phyloP scores from a whole-genome alignment of 2,888 invertebrate species.

The Limulus polyphemus region DNA sequence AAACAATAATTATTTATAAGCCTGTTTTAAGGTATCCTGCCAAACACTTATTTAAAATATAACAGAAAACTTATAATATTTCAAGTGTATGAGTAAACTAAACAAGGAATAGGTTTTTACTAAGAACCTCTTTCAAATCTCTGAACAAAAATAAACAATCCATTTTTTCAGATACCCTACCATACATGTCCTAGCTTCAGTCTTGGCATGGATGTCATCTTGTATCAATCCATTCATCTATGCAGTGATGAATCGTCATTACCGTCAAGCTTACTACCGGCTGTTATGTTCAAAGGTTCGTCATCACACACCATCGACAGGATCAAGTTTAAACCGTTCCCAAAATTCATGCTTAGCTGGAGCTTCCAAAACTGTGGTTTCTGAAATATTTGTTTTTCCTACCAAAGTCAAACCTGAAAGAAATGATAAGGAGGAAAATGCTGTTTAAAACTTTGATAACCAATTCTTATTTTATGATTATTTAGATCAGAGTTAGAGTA shows the following conservation, averaged over 20 bases:
- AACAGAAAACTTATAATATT: neutral
- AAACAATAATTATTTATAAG: too few relatives aligned
- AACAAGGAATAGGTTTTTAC: too few relatives aligned
- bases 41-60: neutral
- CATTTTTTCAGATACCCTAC: constrained; percentile 42
- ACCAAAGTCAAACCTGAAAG: too few relatives aligned
- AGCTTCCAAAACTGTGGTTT: constrained; percentile 19
- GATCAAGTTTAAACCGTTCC: constrained; percentile 10
- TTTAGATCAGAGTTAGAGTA: too few relatives aligned
- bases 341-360: constrained; percentile 3
- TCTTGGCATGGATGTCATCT: constrained; percentile 78
- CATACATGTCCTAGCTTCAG: constrained; percentile 67
- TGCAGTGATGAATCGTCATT: constrained; percentile 75
- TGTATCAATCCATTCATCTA: constrained; percentile 83
- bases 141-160: neutral
- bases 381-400: constrained; percentile 18
- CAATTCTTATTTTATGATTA: too few relatives aligned
- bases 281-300: constrained; percentile 24
- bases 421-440: too few relatives aligned
- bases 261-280: constrained; percentile 43
- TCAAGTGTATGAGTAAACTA: too few relatives aligned
- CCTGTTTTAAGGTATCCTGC: too few relatives aligned
- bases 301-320: neutral
- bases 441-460: too few relatives aligned
- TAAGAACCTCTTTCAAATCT: neutral